Evolutionary conservation across 2,888 invertebrate species (phyloP).

Genomic region (Mythimna albipuncta): DNA sequence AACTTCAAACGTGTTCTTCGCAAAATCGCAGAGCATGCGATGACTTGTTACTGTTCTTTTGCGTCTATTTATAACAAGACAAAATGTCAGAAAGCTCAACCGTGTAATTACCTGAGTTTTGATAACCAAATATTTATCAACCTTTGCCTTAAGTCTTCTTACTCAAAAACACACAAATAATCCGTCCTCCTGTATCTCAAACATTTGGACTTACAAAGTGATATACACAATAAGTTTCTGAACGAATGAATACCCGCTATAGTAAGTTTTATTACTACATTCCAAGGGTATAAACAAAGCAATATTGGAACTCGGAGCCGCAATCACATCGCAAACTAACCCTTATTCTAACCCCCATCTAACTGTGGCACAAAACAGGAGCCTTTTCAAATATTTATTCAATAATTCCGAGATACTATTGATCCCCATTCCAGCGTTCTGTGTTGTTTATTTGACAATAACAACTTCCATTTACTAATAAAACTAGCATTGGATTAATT

Average conservation of each 20-base stretch:
- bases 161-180: background rate
- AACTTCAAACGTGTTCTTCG: too few relatives aligned
- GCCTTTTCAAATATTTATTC: conserved; percentile 47
- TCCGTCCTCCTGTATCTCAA: background rate
- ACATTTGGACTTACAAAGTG: background rate
- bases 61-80: background rate
- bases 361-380: conserved; percentile 20
- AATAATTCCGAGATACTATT: conserved; percentile 29
- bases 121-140: background rate
- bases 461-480: conserved; percentile 32
- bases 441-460: conserved; percentile 19
- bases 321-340: conserved; percentile 15
- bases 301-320: conserved; percentile 28
- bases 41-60: background rate
- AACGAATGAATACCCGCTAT: background rate
- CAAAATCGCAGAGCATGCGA: too few relatives aligned
- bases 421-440: background rate
- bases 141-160: background rate
- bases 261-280: conserved; percentile 37
- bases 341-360: conserved; percentile 5
- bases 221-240: conserved; percentile 13
- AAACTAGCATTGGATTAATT: conserved; percentile 29
- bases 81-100: background rate
- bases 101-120: background rate
- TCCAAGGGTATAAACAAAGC: conserved; percentile 41